phyloP scores from a whole-genome alignment of 92 coral and sea anemone species.

The Phenganax marumi region DNA sequence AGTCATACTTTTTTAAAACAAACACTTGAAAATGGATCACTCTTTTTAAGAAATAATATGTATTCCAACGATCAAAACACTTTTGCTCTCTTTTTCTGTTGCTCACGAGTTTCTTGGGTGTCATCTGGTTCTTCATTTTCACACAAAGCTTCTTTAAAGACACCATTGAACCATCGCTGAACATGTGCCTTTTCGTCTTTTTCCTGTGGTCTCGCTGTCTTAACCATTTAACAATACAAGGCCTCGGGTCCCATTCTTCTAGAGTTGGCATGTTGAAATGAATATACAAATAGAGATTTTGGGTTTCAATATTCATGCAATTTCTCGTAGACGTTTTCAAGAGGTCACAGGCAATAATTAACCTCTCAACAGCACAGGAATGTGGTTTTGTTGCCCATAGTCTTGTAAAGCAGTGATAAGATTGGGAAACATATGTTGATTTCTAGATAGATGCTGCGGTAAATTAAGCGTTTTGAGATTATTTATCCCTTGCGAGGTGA shows the following conservation, averaged over 20 bases:
- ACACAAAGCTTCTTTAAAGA: slow-evolving; percentile 7
- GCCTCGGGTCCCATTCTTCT: slow-evolving; percentile 1
- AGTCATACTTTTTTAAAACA: too few species aligned
- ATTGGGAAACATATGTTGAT: not conserved
- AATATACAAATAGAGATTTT: slow-evolving; percentile 6
- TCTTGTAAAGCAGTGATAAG: not conserved
- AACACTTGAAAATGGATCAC: too few species aligned
- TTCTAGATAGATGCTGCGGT: not conserved
- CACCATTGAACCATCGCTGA: slow-evolving; percentile 1
- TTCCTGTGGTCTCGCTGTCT: not conserved
- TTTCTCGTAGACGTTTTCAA: not conserved
- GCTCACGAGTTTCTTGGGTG: too few species aligned
- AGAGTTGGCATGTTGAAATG: not conserved
- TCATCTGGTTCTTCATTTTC: too few species aligned
- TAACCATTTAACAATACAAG: not conserved
- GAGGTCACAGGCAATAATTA: not conserved
- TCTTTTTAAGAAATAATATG: too few species aligned
- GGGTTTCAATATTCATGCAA: not conserved
- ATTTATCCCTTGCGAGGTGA: not conserved
- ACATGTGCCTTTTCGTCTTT: not conserved
- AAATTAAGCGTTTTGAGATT: not conserved
- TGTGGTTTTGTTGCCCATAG: slow-evolving; percentile 9
- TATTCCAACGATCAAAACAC: too few species aligned
- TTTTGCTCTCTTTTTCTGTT: too few species aligned
- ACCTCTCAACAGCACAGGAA: not conserved